These are phyloP conservation scores for Galbula dea DNA, from an alignment of 2,113 vertebrate genomes.

Conservation along the genomic window DNA sequence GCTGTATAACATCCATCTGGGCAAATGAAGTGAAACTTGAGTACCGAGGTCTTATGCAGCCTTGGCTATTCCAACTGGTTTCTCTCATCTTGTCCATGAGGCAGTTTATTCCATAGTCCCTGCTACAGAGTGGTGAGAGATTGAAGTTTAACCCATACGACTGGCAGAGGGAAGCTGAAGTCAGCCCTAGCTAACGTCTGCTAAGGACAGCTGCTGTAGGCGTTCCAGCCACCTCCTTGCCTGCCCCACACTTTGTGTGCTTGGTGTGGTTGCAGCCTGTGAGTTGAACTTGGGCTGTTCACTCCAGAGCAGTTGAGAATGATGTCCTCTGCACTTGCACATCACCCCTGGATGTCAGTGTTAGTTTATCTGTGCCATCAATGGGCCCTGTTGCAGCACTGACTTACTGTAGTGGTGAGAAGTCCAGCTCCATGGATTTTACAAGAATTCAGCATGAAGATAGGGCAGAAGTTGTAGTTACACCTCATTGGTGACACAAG, in stretches of 20 bases:
- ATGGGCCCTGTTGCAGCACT: fast-evolving
- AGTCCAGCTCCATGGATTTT: background rate
- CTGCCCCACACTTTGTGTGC: fast-evolving
- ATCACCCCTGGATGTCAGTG: background rate
- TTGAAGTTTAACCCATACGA: background rate
- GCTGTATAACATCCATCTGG: background rate
- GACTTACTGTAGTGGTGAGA: background rate
- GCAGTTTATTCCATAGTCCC: background rate
- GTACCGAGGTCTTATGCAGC: background rate
- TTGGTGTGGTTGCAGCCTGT: background rate
- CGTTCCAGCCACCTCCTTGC: fast-evolving
- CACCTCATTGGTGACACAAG: fast-evolving
- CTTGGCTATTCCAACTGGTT: background rate
- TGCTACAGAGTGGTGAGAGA: background rate
- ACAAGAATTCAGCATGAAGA: background rate
- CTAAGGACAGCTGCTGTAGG: background rate
- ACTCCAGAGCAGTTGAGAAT: fast-evolving
- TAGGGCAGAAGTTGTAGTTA: background rate
- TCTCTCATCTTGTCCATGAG: background rate
- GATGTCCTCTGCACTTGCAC: background rate
- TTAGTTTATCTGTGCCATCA: background rate
- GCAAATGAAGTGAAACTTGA: background rate
- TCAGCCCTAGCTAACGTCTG: background rate
- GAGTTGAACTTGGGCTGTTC: fast-evolving
- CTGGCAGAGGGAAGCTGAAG: background rate